phyloP scores from a whole-genome alignment of 2,888 invertebrate genomes.

The Ernsta delagoae region DNA sequence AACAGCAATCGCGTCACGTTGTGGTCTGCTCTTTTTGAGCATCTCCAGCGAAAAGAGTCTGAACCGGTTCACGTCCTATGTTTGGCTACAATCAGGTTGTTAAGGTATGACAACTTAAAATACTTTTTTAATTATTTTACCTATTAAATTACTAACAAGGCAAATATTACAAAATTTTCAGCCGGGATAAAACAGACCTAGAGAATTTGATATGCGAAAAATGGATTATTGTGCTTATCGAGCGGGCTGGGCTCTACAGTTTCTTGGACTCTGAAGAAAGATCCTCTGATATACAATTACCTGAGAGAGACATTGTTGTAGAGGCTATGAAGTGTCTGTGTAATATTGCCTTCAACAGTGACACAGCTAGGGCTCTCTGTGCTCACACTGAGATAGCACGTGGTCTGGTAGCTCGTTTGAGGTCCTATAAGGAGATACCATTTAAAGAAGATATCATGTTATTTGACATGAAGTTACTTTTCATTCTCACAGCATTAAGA shows the following conservation, averaged over 20 bases:
- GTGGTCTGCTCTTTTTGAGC: slow-evolving; percentile 86
- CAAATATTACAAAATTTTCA: slow-evolving; percentile 52
- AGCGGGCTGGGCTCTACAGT: slow-evolving; percentile 86
- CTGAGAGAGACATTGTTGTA: slow-evolving; percentile 84
- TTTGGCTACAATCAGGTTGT: slow-evolving; percentile 86
- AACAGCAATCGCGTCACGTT: slow-evolving; percentile 81
- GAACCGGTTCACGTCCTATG: slow-evolving; percentile 79
- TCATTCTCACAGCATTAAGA: slow-evolving; percentile 94
- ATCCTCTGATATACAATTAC: slow-evolving; percentile 60
- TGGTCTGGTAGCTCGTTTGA: slow-evolving; percentile 89
- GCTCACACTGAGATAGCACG: slow-evolving; percentile 87
- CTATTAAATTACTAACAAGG: background rate
- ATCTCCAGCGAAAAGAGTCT: slow-evolving; percentile 78
- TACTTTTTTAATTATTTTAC: no score
- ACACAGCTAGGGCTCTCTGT: slow-evolving; percentile 71
- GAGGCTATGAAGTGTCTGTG: slow-evolving; percentile 95
- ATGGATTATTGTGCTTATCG: slow-evolving; percentile 88
- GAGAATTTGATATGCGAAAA: slow-evolving; percentile 88
- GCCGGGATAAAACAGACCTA: slow-evolving; percentile 91
- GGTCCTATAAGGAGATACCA: slow-evolving; percentile 87
- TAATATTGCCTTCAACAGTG: slow-evolving; percentile 92
- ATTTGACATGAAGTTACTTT: slow-evolving; percentile 95
- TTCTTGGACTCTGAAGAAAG: slow-evolving; percentile 72
- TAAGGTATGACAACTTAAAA: slow-evolving; percentile 87
- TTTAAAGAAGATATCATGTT: slow-evolving; percentile 90